phyloP scores from a whole-genome alignment of 1,140 invertebrate genomes.

The Thaumatotibia leucotreta region DNA sequence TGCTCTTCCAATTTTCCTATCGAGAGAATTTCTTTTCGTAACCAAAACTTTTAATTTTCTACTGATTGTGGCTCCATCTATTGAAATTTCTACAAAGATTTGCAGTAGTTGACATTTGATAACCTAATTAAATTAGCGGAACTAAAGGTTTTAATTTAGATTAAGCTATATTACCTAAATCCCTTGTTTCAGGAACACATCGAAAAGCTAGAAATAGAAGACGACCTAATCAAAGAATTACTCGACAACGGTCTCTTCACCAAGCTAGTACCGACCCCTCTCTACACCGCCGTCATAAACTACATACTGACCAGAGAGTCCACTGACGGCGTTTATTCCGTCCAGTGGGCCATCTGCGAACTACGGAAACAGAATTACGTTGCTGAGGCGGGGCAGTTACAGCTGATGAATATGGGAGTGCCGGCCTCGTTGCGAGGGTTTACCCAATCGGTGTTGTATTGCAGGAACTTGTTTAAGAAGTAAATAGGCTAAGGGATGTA shows the following conservation, averaged over 20 bases:
- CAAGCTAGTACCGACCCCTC: slow-evolving; percentile 42
- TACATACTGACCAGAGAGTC: slow-evolving; percentile 41
- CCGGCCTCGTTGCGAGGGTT: slow-evolving; percentile 48
- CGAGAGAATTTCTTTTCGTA: too few relatives aligned
- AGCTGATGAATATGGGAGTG: slow-evolving; percentile 35
- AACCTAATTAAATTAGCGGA: too few relatives aligned
- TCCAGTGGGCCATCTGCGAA: slow-evolving; percentile 41
- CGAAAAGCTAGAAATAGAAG: slow-evolving; percentile 39
- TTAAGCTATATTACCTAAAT: not conserved
- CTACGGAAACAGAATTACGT: slow-evolving; percentile 44
- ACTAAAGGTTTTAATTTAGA: too few relatives aligned
- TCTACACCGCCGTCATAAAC: slow-evolving; percentile 43
- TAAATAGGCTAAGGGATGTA: slow-evolving; percentile 7
- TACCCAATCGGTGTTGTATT: slow-evolving; percentile 47
- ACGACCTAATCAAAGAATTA: slow-evolving; percentile 53
- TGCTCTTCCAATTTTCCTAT: too few relatives aligned
- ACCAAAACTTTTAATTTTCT: too few relatives aligned
- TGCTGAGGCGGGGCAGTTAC: slow-evolving; percentile 55
- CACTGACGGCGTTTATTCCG: slow-evolving; percentile 23
- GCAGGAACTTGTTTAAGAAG: slow-evolving; percentile 38
- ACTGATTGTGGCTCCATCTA: too few relatives aligned
- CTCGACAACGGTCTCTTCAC: slow-evolving; percentile 52
- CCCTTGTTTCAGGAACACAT: slow-evolving; percentile 44
- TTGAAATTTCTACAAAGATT: too few relatives aligned
- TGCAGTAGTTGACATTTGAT: too few relatives aligned